Conservation (phyloP, 2,888 invertebrate species). For the Lampropteryx suffumata region DNA sequence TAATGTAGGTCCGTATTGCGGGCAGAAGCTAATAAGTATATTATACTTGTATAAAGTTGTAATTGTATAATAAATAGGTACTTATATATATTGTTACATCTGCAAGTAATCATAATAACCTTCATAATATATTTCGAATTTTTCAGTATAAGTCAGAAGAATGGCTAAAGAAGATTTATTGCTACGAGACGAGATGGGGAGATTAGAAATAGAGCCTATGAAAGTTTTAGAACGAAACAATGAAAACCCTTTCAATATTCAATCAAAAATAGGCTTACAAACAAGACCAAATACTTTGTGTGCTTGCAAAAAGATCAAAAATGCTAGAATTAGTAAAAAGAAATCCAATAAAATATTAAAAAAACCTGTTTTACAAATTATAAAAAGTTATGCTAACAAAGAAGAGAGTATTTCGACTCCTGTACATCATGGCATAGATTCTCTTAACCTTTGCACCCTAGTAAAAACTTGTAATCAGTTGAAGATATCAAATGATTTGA, state of each 20-base stretch:
- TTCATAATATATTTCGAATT: background rate
- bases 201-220: slow-evolving; percentile 80
- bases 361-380: slow-evolving; percentile 81
- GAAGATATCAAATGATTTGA: slow-evolving; percentile 58
- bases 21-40: too few species aligned
- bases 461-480: slow-evolving; percentile 74
- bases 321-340: slow-evolving; percentile 59
- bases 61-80: too few species aligned
- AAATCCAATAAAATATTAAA: slow-evolving; percentile 76
- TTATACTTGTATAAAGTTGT: too few species aligned
- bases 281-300: slow-evolving; percentile 50
- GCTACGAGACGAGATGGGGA: slow-evolving; percentile 78
- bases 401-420: slow-evolving; percentile 35
- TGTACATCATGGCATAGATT: slow-evolving; percentile 46
- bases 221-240: slow-evolving; percentile 52
- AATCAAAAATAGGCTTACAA: slow-evolving; percentile 30
- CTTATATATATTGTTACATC: too few species aligned
- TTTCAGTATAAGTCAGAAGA: slow-evolving; percentile 41
- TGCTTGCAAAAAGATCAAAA: slow-evolving; percentile 56
- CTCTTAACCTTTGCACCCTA: slow-evolving; percentile 63
- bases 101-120: too few species aligned
- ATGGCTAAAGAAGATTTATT: slow-evolving; percentile 77
- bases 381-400: slow-evolving; percentile 51
- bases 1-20: too few species aligned
- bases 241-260: slow-evolving; percentile 58